Percentiles rank a stretch among this genome's conserved stretches.
Conservation (phyloP, 2,888 invertebrate genomes). For the Helleia helle region DNA sequence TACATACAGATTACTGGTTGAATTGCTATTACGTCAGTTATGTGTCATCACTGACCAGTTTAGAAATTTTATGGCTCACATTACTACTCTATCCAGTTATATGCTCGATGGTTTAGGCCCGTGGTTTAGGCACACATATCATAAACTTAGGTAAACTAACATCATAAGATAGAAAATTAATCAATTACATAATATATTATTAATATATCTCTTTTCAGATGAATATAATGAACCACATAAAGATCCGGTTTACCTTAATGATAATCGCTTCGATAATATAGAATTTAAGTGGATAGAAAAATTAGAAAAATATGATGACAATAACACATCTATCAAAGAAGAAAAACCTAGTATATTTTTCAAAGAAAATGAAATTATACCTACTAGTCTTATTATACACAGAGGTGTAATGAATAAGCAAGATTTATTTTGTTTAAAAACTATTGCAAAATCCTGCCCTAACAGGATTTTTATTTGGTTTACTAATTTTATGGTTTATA, state of each 20-base stretch:
- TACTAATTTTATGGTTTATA: constrained; percentile 30
- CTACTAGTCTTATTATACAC: background rate
- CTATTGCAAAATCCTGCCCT: background rate
- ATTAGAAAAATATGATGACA: background rate
- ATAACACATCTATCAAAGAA: background rate
- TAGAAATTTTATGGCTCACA: too few relatives aligned
- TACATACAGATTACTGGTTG: too few relatives aligned
- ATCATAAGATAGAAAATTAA: background rate
- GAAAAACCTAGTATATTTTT: background rate
- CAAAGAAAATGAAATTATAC: background rate
- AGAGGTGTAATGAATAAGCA: constrained; percentile 5
- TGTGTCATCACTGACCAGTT: too few relatives aligned
- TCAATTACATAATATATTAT: background rate
- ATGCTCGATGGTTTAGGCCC: too few relatives aligned
- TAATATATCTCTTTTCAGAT: constrained; percentile 1
- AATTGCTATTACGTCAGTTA: too few relatives aligned
- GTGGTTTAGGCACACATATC: too few relatives aligned
- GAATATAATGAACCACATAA: background rate
- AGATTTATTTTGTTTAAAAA: constrained; percentile 8
- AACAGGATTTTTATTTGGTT: constrained; percentile 34
- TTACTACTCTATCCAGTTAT: too few relatives aligned
- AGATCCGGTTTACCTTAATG: constrained; percentile 5
- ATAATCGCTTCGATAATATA: constrained; percentile 4
- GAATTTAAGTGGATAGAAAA: constrained; percentile 10
- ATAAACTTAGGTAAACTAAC: too few relatives aligned